Evolutionary conservation across 2,888 invertebrate species (phyloP).

Genomic region (Acanthococcus lagerstroemiae): DNA sequence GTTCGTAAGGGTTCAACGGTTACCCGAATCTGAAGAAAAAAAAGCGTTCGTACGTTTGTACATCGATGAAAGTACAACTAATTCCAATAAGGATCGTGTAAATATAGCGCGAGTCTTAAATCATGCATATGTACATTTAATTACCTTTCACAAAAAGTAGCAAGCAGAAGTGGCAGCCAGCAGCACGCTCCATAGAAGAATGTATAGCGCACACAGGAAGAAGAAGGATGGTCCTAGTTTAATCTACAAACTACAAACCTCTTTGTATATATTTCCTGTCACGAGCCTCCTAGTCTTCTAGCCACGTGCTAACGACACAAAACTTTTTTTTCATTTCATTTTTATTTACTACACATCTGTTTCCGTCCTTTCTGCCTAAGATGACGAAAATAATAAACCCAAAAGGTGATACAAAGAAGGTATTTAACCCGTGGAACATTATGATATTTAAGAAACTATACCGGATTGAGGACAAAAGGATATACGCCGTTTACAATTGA

Average conservation of each 20-base stretch:
- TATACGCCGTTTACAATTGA: slow-evolving; percentile 21
- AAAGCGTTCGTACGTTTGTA: background rate
- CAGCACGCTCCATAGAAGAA: slow-evolving; percentile 3
- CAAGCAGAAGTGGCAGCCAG: background rate
- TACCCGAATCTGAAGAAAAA: background rate
- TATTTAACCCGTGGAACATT: slow-evolving; percentile 25
- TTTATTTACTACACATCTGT: slow-evolving; percentile 29
- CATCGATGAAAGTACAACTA: background rate
- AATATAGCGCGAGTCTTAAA: background rate
- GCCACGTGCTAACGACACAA: slow-evolving; percentile 29
- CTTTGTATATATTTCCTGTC: slow-evolving; percentile 28
- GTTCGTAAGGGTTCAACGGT: background rate
- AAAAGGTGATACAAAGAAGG: slow-evolving; percentile 10
- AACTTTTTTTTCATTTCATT: slow-evolving; percentile 8
- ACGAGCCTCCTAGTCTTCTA: slow-evolving; percentile 28
- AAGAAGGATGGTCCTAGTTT: slow-evolving; percentile 26
- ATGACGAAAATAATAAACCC: slow-evolving; percentile 26
- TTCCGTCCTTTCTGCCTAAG: slow-evolving; percentile 20
- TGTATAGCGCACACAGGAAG: slow-evolving; percentile 15
- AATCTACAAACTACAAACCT: slow-evolving; percentile 21
- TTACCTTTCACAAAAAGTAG: background rate
- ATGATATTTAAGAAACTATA: slow-evolving; percentile 18
- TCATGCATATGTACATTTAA: background rate
- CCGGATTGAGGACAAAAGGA: slow-evolving; percentile 11
- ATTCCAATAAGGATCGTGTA: background rate